Percentiles rank a stretch among this genome's conserved stretches.
These are phyloP conservation scores for Pherbina coryleti DNA, from an alignment of 2,888 invertebrate species.

Conservation along the genomic window DNA sequence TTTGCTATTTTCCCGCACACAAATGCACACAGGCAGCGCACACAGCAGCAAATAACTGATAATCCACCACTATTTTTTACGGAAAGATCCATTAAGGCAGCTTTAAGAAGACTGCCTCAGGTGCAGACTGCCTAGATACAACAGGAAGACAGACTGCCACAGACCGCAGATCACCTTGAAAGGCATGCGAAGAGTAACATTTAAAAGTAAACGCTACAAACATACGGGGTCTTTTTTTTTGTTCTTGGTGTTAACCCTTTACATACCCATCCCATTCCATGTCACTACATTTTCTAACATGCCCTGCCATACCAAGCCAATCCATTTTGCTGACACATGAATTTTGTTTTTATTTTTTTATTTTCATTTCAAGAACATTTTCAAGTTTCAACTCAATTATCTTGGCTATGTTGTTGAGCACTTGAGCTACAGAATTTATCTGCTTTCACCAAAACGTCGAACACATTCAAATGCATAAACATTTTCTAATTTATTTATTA, in stretches of 20 bases:
- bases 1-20: not conserved
- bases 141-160: not conserved
- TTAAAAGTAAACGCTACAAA: not conserved
- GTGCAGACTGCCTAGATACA: not conserved
- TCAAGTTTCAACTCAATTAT: slow-evolving; percentile 25
- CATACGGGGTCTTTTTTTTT: too few species aligned
- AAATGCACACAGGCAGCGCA: not conserved
- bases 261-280: not conserved
- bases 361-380: not conserved
- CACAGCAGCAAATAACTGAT: not conserved
- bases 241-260: too few species aligned
- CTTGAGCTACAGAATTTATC: not conserved
- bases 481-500: too few species aligned
- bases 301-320: not conserved
- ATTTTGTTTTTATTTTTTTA: not conserved
- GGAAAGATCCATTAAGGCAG: not conserved
- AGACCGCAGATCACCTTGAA: not conserved
- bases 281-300: not conserved
- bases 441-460: too few species aligned
- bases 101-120: not conserved
- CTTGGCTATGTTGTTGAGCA: not conserved
- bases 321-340: slow-evolving; percentile 2
- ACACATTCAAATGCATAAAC: too few species aligned
- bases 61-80: slow-evolving; percentile 1
- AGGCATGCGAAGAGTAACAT: not conserved